Percentiles rank a stretch among this genome's conserved stretches.
These are phyloP conservation scores for Aphelocoma coerulescens DNA, from an alignment of 2,113 vertebrate genomes.

Conservation along the genomic window DNA sequence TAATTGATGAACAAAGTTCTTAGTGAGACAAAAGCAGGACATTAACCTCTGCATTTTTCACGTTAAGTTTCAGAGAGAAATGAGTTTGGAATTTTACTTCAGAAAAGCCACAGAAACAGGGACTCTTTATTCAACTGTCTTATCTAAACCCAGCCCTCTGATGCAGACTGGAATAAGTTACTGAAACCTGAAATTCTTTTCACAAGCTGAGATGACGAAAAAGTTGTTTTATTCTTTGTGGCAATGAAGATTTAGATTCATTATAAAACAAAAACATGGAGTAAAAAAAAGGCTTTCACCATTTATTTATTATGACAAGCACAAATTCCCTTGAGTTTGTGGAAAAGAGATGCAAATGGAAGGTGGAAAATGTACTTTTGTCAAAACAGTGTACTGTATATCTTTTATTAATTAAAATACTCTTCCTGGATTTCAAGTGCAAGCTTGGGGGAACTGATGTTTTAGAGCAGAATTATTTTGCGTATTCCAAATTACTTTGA, in stretches of 20 bases:
- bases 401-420: not conserved
- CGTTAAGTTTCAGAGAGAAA: not conserved
- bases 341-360: not conserved
- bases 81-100: not conserved
- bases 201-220: not conserved
- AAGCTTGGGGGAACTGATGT: not conserved
- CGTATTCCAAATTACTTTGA: not conserved
- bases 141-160: not conserved
- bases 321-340: not conserved
- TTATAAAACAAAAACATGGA: not conserved
- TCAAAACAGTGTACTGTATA: not conserved
- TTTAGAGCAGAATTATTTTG: not conserved
- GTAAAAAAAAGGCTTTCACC: not conserved
- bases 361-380: not conserved
- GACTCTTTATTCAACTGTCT: not conserved
- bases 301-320: not conserved
- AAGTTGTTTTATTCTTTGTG: not conserved
- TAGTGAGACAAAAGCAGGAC: not conserved
- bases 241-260: not conserved
- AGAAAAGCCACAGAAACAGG: not conserved
- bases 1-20: not conserved
- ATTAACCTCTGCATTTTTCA: not conserved
- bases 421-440: not conserved
- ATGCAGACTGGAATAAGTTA: not conserved
- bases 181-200: not conserved